These are phyloP conservation scores for Zalophus californianus DNA, from an alignment of 2,797 vertebrate species.

Conservation along the genomic window DNA sequence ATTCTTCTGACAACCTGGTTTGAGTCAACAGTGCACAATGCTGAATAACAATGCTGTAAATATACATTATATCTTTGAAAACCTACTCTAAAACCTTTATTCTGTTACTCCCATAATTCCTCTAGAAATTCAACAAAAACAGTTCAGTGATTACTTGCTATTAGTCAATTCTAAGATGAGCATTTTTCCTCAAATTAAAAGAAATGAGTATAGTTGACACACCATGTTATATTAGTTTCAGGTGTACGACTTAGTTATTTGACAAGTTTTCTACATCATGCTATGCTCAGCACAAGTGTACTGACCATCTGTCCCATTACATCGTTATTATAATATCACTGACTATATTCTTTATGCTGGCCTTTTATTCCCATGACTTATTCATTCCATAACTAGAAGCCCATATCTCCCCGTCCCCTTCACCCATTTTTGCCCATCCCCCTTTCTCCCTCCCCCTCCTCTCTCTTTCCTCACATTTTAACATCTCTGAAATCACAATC, in stretches of 20 bases:
- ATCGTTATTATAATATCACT: background rate
- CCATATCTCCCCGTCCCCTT: background rate
- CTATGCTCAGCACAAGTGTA: background rate
- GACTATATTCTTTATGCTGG: background rate
- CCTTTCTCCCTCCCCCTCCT: background rate
- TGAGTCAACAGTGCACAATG: background rate
- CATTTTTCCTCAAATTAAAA: background rate
- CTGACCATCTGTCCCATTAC: background rate
- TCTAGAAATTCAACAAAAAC: background rate
- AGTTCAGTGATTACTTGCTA: background rate
- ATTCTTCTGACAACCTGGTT: background rate
- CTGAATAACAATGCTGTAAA: background rate
- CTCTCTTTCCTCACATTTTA: background rate
- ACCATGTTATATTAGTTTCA: background rate
- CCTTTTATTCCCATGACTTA: background rate
- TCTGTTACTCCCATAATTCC: background rate
- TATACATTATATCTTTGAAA: background rate
- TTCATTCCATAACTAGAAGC: background rate
- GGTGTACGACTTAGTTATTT: background rate
- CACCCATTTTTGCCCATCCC: background rate
- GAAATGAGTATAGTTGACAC: background rate
- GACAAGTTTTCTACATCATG: background rate
- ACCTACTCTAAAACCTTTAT: background rate
- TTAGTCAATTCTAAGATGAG: background rate
- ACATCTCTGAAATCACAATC: background rate